phyloP scores from a whole-genome alignment of 2,797 vertebrate species.

The Nannoperca obscura region DNA sequence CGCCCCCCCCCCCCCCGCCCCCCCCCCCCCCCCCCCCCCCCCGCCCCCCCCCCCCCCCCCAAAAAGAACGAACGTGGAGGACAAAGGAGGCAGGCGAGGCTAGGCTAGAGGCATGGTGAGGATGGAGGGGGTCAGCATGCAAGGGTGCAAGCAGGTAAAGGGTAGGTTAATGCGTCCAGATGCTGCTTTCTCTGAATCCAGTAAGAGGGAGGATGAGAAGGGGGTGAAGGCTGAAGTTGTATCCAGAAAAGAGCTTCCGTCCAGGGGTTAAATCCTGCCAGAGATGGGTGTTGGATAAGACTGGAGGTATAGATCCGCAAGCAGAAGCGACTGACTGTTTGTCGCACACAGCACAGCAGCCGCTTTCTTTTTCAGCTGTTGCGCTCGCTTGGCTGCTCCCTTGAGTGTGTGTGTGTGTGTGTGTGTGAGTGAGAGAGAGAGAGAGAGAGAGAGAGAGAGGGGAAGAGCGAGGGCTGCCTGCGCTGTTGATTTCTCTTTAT shows the following conservation, averaged over 20 bases:
- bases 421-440: slow-evolving; percentile 36
- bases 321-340: slow-evolving; percentile 56
- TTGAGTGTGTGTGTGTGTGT: slow-evolving; percentile 44
- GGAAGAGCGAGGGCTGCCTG: slow-evolving; percentile 89
- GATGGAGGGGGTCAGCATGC: slow-evolving; percentile 70
- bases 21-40: no score
- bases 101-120: slow-evolving; percentile 74
- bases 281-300: slow-evolving; percentile 57
- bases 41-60: no score
- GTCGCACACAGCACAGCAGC: slow-evolving; percentile 63
- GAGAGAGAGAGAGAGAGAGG: slow-evolving; percentile 70
- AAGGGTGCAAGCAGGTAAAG: slow-evolving; percentile 49
- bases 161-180: slow-evolving; percentile 49
- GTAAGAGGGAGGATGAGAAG: slow-evolving; percentile 31
- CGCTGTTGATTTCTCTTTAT: slow-evolving; percentile 95
- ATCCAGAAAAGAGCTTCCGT: slow-evolving; percentile 76
- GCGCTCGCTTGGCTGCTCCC: slow-evolving; percentile 79
- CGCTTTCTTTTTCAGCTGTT: slow-evolving; percentile 82
- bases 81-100: slow-evolving; percentile 29
- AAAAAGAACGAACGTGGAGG: no score
- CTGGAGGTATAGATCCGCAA: slow-evolving; percentile 77
- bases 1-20: no score
- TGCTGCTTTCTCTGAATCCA: slow-evolving; percentile 64
- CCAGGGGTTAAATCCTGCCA: slow-evolving; percentile 76
- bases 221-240: slow-evolving; percentile 68